Evolutionary conservation across 2,888 invertebrate genomes (phyloP), one percentile per base, ranked within the genome.

Genomic region (Lasioglossum marginatum): DNA sequence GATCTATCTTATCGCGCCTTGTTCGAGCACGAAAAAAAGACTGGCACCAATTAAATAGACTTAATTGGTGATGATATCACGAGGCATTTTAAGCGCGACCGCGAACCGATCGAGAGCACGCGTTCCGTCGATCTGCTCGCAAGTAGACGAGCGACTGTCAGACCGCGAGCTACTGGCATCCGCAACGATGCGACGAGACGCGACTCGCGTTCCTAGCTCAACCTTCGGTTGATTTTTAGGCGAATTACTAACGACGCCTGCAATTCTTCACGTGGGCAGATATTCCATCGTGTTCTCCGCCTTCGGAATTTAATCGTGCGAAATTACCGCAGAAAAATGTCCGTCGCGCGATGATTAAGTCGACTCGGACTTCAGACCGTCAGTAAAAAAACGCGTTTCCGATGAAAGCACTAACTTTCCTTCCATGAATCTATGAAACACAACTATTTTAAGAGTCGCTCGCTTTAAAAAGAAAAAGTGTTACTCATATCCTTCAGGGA

Each of bases 131-230:
- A 88, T 88, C 90, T 80, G 80, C 85, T 81, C 89, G 92, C 90
- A 87, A 91, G 91, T 88, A 78, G 85, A 85, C 78, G 89, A 90
- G 87, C 91, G 92, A 93, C 93, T 93, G 93, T 92, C 91, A 91
- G 89, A 82, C 83, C n/a, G 12, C 57, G n/a, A 57, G n/a, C 57
- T 23, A 23, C 57, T 57, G 57, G 57, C n/a, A 57, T 57, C n/a
- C n/a, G n/a, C n/a, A 57, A 57, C 12, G 10, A 57, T n/a, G 57
- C 12, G n/a, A n/a, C 57, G n/a, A 4, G 48, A 52, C 57, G n/a
- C 10, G 57, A 10, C 57, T n/a, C 57, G 57, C 4, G 2, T 34
- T 19, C 63, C 63, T 8, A 31, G 31, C 63, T 16, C 63, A 73
- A 82, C 83, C 91, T 88, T 89, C 89, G 77, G 57, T 81, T 80